Evolutionary conservation across 2,888 invertebrate genomes (phyloP).

Genomic region (Petrolisthes cinctipes): DNA sequence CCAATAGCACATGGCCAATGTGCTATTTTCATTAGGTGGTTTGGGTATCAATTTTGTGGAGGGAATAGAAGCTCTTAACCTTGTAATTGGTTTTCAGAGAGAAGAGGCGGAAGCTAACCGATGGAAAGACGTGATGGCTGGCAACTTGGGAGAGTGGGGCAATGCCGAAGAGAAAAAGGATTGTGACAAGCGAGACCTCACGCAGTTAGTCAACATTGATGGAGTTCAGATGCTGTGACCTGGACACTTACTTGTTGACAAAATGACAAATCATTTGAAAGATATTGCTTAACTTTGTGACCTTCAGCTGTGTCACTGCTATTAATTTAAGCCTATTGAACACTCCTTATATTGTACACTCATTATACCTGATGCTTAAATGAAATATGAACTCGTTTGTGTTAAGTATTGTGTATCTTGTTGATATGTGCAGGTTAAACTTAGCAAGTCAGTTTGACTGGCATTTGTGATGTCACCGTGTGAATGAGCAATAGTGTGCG

Average conservation of each 20-base stretch:
- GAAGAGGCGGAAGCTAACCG: conserved; percentile 49
- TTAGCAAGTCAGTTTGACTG: no score
- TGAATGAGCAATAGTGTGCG: no score
- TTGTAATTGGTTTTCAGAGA: conserved; percentile 34
- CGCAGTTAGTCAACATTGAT: conserved; percentile 40
- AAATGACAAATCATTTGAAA: no score
- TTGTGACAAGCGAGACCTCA: conserved; percentile 29
- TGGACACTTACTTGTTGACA: neutral
- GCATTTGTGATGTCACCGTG: no score
- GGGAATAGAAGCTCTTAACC: neutral
- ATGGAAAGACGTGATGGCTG: conserved; percentile 55
- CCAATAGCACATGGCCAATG: neutral
- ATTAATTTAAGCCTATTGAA: no score
- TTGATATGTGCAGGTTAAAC: no score
- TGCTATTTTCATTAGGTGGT: neutral
- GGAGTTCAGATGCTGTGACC: conserved; percentile 39
- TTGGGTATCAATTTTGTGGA: neutral
- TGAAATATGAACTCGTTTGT: no score
- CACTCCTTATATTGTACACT: no score
- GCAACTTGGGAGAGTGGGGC: conserved; percentile 59
- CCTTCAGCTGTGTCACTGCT: no score
- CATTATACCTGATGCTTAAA: no score
- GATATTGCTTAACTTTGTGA: no score
- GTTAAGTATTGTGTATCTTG: no score
- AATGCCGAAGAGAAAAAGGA: conserved; percentile 44